Evolutionary conservation across 2,797 vertebrate genomes (phyloP).

Genomic region (Typhlichthys subterraneus): DNA sequence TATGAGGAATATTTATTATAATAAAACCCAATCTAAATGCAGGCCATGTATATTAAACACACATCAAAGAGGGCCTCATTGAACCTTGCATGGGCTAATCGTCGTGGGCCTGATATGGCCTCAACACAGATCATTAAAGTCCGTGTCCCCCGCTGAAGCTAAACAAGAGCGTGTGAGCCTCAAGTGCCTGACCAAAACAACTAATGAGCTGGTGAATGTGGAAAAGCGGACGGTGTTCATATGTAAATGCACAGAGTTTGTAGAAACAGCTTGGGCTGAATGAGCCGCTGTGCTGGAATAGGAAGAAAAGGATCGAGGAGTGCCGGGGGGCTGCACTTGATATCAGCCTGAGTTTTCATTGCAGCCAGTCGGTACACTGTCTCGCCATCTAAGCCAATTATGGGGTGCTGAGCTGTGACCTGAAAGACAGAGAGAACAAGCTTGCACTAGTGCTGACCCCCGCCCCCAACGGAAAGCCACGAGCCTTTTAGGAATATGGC

Average conservation of each 20-base stretch:
- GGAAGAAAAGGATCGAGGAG: constrained; percentile 47
- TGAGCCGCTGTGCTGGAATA: constrained; percentile 53
- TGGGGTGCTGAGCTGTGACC: constrained; percentile 76
- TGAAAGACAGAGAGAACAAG: constrained; percentile 63
- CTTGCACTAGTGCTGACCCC: constrained; percentile 62
- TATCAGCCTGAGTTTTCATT: constrained; percentile 64
- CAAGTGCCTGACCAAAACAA: constrained; percentile 69
- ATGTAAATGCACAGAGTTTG: constrained; percentile 77
- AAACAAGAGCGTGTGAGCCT: constrained; percentile 70
- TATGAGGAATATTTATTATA: constrained; percentile 23
- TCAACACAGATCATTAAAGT: constrained; percentile 74
- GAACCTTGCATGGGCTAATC: constrained; percentile 70
- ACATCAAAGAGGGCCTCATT: constrained; percentile 60
- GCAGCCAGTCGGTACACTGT: constrained; percentile 68
- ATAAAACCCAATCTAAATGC: constrained; percentile 28
- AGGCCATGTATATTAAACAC: constrained; percentile 68
- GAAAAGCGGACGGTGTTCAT: constrained; percentile 79
- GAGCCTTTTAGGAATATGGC: constrained; percentile 78
- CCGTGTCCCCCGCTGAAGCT: constrained; percentile 51
- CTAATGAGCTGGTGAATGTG: constrained; percentile 81
- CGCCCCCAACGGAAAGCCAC: constrained; percentile 64
- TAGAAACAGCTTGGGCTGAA: constrained; percentile 61
- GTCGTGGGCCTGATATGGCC: constrained; percentile 57
- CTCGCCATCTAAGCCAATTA: constrained; percentile 84
- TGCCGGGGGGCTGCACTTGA: constrained; percentile 55